Evolutionary conservation across 2,113 vertebrate species (phyloP), one percentile per base, ranked within the genome.

Genomic region (Nothocercus julius): DNA sequence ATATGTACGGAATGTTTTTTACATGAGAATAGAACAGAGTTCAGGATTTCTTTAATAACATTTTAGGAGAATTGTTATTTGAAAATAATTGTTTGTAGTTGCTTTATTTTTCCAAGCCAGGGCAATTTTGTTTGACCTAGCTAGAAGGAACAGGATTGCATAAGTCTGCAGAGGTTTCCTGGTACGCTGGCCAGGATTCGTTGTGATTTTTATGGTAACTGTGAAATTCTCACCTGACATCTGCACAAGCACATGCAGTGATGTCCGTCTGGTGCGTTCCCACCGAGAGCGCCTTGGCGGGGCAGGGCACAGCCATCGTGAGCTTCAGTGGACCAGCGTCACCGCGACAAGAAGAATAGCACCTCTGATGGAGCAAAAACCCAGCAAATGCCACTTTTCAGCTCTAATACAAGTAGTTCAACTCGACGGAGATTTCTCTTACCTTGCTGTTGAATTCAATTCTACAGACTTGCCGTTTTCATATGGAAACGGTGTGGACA

Each of bases 1-100:
- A 56, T 92, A 97, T 95, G 95, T 85, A 81, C 25, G 96, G 97
- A 97, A 97, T 97, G 95, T 94, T 87, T 75, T 89, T 95, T 16
- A 67, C 28, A 72, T 13, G 49, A 21, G 54, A 95, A 87, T 82
- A 96, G 95, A 95, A 78, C 80, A 92, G 70, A 91, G 56, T 80
- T 85, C 92, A 93, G 85, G 74, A 53, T 84, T 92, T 63, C 63
- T 92, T 83, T 90, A 91, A 93, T 86, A 89, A 85, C 28, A 47
- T 70, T 77, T 96, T 83, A 63, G 42, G 81, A 92, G 28, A 38
- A 84, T 9, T 90, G 54, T 92, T 89, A 92, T 95, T 76, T 79
- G 58, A 95, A 90, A 94, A 89, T 54, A 92, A 54, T 95, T 91
- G 56, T 83, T 85, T 73, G 75, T 75, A 91, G 59, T 64, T 82